Evolutionary conservation across 2,888 invertebrate species (phyloP).

Genomic region (Heliothis peltigera): DNA sequence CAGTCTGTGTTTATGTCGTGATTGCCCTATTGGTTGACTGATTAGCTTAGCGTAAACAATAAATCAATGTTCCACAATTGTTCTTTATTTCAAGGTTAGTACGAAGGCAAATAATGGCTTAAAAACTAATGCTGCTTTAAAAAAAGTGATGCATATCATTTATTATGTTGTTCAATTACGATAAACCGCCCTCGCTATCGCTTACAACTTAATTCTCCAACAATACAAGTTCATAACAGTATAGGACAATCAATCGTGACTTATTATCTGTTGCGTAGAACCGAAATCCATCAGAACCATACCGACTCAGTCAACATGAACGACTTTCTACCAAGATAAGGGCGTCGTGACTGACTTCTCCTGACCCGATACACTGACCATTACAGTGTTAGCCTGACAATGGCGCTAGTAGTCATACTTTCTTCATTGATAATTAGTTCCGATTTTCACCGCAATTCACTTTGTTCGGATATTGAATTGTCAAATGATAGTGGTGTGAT

Average conservation of each 20-base stretch:
- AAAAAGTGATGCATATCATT: not conserved
- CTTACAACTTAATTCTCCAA: conserved; percentile 63
- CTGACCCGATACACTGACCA: conserved; percentile 69
- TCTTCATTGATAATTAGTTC: conserved; percentile 47
- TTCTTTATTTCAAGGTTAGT: not conserved
- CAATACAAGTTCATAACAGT: conserved; percentile 67
- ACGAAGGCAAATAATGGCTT: too few species aligned
- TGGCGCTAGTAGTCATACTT: conserved; percentile 51
- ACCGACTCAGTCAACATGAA: conserved; percentile 82
- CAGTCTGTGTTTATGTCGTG: conserved; percentile 1
- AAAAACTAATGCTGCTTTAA: too few species aligned
- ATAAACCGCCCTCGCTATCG: conserved; percentile 36
- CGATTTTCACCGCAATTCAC: conserved; percentile 34
- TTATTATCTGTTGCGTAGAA: conserved; percentile 76
- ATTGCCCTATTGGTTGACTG: conserved; percentile 8
- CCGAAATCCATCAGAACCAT: conserved; percentile 78
- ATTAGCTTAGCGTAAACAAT: conserved; percentile 3
- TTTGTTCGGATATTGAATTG: conserved; percentile 45
- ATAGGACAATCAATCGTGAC: conserved; percentile 84
- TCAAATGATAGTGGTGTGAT: conserved; percentile 48
- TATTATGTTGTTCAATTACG: not conserved
- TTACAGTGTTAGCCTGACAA: conserved; percentile 60
- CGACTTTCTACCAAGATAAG: conserved; percentile 82
- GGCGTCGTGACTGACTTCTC: conserved; percentile 79
- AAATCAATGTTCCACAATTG: not conserved